Conservation (phyloP, 2,797 vertebrate species). For the Rhodeus uyekii region DNA sequence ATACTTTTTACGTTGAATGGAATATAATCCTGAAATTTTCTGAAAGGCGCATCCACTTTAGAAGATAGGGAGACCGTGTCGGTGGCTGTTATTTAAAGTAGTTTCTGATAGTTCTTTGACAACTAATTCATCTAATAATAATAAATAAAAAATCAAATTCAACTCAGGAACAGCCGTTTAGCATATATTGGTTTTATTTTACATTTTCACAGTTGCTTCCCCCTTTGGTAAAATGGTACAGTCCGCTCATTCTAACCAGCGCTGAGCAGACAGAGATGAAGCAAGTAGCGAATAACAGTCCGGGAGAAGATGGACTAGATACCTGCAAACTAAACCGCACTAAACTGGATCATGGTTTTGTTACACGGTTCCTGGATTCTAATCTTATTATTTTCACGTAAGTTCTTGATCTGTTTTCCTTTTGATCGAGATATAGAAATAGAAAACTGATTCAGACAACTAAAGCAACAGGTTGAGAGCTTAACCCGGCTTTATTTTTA, state of each 20-base stretch:
- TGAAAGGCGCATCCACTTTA: constrained; percentile 25
- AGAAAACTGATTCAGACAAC: not conserved
- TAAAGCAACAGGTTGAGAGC: constrained; percentile 71
- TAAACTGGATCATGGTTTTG: constrained; percentile 68
- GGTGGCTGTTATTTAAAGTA: not conserved
- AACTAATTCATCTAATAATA: not conserved
- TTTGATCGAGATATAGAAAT: not conserved
- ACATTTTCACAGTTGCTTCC: not conserved
- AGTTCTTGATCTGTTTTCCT: constrained; percentile 45
- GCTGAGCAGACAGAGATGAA: constrained; percentile 46
- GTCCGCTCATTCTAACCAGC: constrained; percentile 56
- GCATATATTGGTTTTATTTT: not conserved
- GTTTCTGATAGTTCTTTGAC: not conserved
- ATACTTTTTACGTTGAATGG: not conserved
- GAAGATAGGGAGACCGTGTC: not conserved
- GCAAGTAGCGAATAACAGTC: constrained; percentile 41
- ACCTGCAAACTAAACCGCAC: constrained; percentile 24
- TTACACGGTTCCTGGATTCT: constrained; percentile 61
- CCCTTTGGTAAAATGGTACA: constrained; percentile 70
- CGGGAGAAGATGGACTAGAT: constrained; percentile 58
- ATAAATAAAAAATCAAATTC: not conserved
- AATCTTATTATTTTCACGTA: constrained; percentile 69
- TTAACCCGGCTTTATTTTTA: constrained; percentile 37
- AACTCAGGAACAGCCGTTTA: not conserved
- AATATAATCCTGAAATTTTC: not conserved